phyloP scores from a whole-genome alignment of 2,888 invertebrate species.

The Cataglyphis cursor region DNA sequence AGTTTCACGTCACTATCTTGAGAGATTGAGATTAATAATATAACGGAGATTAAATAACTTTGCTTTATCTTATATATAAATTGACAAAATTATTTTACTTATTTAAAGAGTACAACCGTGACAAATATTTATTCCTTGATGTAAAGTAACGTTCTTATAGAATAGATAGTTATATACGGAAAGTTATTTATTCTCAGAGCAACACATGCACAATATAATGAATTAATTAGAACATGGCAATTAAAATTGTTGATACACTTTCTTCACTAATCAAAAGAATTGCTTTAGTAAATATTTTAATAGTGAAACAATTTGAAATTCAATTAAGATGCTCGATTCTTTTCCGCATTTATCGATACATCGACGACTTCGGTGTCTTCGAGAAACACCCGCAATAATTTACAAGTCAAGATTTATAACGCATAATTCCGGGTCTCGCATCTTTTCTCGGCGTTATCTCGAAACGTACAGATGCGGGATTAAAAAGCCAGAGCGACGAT shows the following conservation, averaged over 20 bases:
- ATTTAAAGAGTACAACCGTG: background rate
- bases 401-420: constrained; percentile 43
- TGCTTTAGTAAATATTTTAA: background rate
- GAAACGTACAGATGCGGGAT: constrained; percentile 61
- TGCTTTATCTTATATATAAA: background rate
- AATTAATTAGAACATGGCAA: background rate
- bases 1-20: constrained; percentile 48
- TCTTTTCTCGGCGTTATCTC: constrained; percentile 67
- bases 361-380: background rate
- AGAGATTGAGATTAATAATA: constrained; percentile 25
- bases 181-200: background rate
- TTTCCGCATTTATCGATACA: constrained; percentile 22
- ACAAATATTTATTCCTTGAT: background rate
- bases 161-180: background rate
- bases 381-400: constrained; percentile 22
- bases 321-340: constrained; percentile 30
- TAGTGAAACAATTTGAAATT: background rate
- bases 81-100: background rate
- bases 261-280: background rate
- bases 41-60: constrained; percentile 27
- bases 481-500: constrained; percentile 69
- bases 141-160: background rate
- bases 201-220: background rate
- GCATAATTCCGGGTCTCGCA: constrained; percentile 48
- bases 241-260: background rate